phyloP scores from a whole-genome alignment of 1,140 invertebrate species.

The Nasonia vitripennis region DNA sequence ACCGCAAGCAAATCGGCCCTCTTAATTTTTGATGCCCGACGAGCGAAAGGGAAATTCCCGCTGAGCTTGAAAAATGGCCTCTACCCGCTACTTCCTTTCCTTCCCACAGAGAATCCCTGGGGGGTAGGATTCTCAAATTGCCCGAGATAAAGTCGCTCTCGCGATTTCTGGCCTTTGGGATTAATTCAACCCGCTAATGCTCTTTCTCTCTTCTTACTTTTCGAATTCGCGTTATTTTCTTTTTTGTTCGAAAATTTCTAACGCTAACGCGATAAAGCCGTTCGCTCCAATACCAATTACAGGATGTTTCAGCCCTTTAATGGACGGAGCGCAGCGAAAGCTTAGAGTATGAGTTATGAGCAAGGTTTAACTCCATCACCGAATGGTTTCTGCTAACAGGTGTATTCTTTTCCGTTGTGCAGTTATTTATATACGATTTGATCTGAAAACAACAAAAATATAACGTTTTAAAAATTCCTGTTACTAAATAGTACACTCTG shows the following conservation, averaged over 20 bases:
- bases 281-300: too few species aligned
- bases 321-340: neutral
- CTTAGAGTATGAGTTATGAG: neutral
- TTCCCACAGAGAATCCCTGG: neutral
- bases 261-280: too few species aligned
- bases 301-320: too few species aligned
- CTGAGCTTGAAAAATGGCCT: neutral
- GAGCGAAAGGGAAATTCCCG: neutral
- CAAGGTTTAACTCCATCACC: neutral
- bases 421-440: too few species aligned
- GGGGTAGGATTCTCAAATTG: conserved; percentile 30
- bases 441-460: too few species aligned
- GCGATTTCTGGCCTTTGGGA: neutral
- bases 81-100: neutral
- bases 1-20: neutral
- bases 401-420: neutral
- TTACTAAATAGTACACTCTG: too few species aligned
- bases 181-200: neutral
- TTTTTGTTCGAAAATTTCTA: neutral
- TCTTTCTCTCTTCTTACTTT: neutral
- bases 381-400: neutral
- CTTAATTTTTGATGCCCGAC: neutral
- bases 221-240: too few species aligned
- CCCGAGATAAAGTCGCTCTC: conserved; percentile 34
- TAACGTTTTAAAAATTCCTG: too few species aligned